phyloP scores from a whole-genome alignment of 2,113 vertebrate genomes.

The Sander lucioperca region DNA sequence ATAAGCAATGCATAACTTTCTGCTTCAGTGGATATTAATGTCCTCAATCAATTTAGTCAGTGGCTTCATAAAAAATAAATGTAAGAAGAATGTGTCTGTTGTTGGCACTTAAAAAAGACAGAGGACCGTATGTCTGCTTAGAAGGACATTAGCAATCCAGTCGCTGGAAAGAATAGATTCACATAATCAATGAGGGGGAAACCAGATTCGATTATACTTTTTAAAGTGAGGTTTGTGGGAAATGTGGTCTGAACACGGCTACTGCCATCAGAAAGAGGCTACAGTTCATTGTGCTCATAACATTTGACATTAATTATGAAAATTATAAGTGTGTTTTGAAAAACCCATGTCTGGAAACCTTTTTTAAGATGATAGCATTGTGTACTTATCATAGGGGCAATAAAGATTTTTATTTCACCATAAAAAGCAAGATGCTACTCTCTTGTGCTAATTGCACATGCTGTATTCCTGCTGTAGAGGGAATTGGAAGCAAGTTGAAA shows the following conservation, averaged over 20 bases:
- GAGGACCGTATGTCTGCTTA: not conserved
- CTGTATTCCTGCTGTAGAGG: constrained; percentile 76
- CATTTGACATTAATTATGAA: not conserved
- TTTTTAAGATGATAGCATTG: not conserved
- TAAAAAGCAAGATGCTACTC: not conserved
- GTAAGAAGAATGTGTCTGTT: not conserved
- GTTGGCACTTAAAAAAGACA: not conserved
- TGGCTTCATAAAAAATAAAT: constrained; percentile 15
- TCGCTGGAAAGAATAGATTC: not conserved
- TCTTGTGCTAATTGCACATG: no score
- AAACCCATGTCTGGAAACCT: no score
- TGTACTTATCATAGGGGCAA: not conserved
- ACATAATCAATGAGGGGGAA: not conserved
- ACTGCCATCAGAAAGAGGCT: no score
- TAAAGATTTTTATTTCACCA: not conserved
- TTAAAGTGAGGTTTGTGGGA: not conserved
- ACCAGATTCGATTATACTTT: not conserved
- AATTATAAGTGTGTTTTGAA: no score
- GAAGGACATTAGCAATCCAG: not conserved
- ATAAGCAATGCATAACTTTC: not conserved
- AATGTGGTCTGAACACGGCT: not conserved
- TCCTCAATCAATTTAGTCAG: constrained; percentile 24
- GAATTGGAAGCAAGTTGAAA: constrained; percentile 89
- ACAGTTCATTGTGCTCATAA: not conserved
- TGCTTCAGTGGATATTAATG: constrained; percentile 18